Evolutionary conservation across 2,797 vertebrate species (phyloP).

Genomic region (Sebastes hubbsi): DNA sequence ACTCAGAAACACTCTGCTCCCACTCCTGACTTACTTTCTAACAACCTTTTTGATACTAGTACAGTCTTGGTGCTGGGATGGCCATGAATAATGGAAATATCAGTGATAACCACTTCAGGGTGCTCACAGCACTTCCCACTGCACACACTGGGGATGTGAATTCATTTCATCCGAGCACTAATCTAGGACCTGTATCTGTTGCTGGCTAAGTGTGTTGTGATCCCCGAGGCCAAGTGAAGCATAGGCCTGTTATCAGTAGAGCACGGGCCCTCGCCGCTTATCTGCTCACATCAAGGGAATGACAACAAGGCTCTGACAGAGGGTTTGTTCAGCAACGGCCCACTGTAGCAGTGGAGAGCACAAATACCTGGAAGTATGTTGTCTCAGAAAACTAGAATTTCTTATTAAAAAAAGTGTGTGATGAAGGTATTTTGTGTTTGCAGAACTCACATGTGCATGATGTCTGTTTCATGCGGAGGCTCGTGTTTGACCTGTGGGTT

Average conservation of each 20-base stretch:
- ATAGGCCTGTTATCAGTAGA: constrained; percentile 72
- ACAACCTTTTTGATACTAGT: constrained; percentile 48
- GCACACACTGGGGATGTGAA: constrained; percentile 42
- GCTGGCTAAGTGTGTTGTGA: constrained; percentile 66
- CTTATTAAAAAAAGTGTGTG: not conserved
- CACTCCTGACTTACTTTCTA: constrained; percentile 51
- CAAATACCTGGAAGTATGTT: constrained; percentile 66
- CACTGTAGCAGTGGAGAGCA: constrained; percentile 3
- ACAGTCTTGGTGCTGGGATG: constrained; percentile 32
- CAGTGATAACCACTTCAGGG: constrained; percentile 61
- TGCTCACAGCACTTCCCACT: constrained; percentile 48
- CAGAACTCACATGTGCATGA: constrained; percentile 96
- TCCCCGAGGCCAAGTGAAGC: constrained; percentile 73
- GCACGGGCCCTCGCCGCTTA: constrained; percentile 62
- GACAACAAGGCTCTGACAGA: constrained; percentile 59
- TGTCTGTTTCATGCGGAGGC: constrained; percentile 94
- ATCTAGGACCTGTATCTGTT: constrained; percentile 71
- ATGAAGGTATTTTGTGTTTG: constrained; percentile 27
- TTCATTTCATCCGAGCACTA: constrained; percentile 51
- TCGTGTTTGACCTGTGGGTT: constrained; percentile 99
- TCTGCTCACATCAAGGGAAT: constrained; percentile 70
- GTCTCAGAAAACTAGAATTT: constrained; percentile 17
- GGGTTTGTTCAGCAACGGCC: constrained; percentile 47
- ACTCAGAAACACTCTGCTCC: constrained; percentile 21
- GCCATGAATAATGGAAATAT: constrained; percentile 69